Base-by-base conservation (phyloP, 2,113 vertebrate species). In the Panurus biarmicus region DNA sequence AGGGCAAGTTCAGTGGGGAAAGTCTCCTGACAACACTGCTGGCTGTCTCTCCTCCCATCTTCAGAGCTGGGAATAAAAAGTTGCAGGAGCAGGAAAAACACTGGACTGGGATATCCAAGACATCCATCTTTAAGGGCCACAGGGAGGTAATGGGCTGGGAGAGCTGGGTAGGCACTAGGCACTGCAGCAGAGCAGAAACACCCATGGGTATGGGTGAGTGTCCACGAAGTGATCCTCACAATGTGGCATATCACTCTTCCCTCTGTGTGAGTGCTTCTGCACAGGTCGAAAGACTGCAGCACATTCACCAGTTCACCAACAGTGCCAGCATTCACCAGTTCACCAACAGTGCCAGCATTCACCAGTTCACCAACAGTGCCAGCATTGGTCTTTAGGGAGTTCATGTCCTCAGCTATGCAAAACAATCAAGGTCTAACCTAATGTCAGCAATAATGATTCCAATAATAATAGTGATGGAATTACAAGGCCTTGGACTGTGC, bases 251-350 rank as follows among this genome's bases (percentile, higher is more conserved):
- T 47, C 9, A 10, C n/a, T 80, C 44, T 82, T 38, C 29, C 25
- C 33, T 71, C 42, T 45, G 13, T 7, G 2, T 70, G 42, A 17
- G 28, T 45, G 35, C 25, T 92, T 65, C 79, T 95, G 44, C 58
- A 72, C 25, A 53, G 53, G 53, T 75, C 36, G 53, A 40, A 89
- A 45, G 42, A 50, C 54, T 73, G 9, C 28, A 36, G 19, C 29
- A 14, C 25, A 42, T 35, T 76, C 26, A 53, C 9, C 10, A 5
- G 20, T 14, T 64, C 17, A 71, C 16, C 38, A 54, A 31, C 26
- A 77, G 42, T 17, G 42, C 48, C 69, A 74, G 47, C 1, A 0
- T 0, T 29, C 26, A 53, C 9, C 10, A 5, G 20, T 14, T 64
- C 17, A 71, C 16, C 38, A 54, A 31, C 26, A 77, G n/a, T n/a